These are phyloP conservation scores for Callithrix jacchus DNA, from an alignment of 2,113 vertebrate species.

Conservation along the genomic window DNA sequence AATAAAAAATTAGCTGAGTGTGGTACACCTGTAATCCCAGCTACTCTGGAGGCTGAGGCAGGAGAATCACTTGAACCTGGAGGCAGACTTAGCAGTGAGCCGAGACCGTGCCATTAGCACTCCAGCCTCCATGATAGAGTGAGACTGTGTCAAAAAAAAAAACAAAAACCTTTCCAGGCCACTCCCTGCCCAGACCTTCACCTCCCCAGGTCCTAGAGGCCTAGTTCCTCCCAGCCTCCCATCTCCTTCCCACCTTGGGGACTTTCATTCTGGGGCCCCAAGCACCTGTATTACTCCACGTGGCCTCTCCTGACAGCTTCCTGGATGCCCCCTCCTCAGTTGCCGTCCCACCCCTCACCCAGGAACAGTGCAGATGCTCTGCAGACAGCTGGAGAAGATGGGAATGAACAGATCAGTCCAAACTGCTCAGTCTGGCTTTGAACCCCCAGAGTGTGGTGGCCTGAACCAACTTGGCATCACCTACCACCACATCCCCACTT, in stretches of 20 bases:
- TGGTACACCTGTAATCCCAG: neutral
- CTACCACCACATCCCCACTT: neutral
- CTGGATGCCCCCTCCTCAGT: neutral
- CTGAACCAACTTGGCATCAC: accelerated
- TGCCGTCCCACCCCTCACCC: no score
- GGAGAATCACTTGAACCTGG: neutral
- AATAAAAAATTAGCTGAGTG: neutral
- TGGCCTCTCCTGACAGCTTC: neutral
- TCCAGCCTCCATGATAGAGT: neutral
- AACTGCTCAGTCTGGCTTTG: neutral
- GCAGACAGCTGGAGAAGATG: accelerated
- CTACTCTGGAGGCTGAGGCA: neutral
- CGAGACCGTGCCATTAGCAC: neutral
- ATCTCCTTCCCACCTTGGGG: neutral
- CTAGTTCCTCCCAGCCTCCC: neutral
- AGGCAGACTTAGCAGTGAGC: neutral
- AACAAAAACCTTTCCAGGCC: neutral
- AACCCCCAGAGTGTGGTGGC: neutral
- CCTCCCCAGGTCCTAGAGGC: neutral
- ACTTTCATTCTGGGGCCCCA: neutral
- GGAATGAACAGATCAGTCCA: neutral
- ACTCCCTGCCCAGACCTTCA: neutral
- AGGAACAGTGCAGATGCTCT: neutral
- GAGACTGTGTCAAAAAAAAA: neutral
- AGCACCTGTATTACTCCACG: neutral